Percentiles rank a stretch among this genome's conserved stretches.
These are phyloP conservation scores for Porites cylindrica DNA, from an alignment of 92 coral and sea anemone genomes.

Conservation along the genomic window DNA sequence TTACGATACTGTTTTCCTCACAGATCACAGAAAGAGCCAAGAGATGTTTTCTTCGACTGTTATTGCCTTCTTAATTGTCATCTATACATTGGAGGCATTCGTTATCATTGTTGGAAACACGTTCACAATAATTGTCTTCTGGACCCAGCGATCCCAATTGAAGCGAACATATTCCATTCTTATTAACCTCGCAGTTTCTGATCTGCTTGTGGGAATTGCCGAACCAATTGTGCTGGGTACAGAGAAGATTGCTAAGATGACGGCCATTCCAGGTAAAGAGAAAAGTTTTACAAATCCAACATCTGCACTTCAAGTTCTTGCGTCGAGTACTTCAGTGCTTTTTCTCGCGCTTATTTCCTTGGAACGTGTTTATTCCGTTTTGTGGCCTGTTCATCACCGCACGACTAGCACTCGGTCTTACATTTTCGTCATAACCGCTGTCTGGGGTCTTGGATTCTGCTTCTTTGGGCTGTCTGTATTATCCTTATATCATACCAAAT, in stretches of 20 bases:
- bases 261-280: background rate
- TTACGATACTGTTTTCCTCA: background rate
- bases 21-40: background rate
- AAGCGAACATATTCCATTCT: background rate
- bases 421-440: background rate
- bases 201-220: conserved; percentile 13
- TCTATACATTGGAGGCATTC: background rate
- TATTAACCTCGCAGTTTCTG: conserved; percentile 6
- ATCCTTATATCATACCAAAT: background rate
- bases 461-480: background rate
- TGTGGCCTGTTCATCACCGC: conserved; percentile 8
- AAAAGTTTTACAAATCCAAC: background rate
- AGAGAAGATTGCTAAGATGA: background rate
- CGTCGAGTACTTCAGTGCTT: background rate
- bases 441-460: background rate
- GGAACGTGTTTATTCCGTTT: background rate
- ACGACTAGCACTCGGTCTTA: background rate
- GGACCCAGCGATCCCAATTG: background rate
- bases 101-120: background rate
- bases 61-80: background rate
- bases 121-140: conserved; percentile 7
- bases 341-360: conserved; percentile 21
- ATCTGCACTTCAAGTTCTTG: background rate
- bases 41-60: background rate
- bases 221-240: background rate